These are phyloP conservation scores for Dipodomys stephensi DNA, from an alignment of 2,113 vertebrate species.

Conservation along the genomic window DNA sequence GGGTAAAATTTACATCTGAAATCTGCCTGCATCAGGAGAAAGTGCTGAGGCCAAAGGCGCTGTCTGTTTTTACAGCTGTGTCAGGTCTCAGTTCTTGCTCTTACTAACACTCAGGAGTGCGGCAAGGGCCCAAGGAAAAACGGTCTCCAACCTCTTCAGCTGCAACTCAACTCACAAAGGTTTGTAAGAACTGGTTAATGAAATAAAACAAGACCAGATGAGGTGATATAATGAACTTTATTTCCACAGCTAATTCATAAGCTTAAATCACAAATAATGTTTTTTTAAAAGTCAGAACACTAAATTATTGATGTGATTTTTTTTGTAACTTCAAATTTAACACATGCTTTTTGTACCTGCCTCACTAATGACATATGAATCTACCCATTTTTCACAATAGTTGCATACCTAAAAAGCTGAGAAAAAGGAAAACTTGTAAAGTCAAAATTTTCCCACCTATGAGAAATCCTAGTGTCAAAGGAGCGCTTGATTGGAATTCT, in stretches of 20 bases:
- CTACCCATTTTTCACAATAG: constrained; percentile 68
- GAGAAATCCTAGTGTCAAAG: constrained; percentile 19
- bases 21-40: constrained; percentile 88
- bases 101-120: constrained; percentile 87
- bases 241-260: constrained; percentile 84
- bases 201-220: constrained; percentile 88
- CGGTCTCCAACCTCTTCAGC: constrained; percentile 87
- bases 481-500: constrained; percentile 42
- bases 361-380: constrained; percentile 62
- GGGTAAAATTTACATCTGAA: constrained; percentile 90
- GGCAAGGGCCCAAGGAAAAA: constrained; percentile 88
- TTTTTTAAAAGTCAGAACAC: constrained; percentile 74
- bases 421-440: constrained; percentile 62
- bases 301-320: constrained; percentile 80
- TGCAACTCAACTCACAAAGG: constrained; percentile 87
- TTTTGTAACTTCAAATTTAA: constrained; percentile 79
- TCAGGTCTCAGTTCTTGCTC: constrained; percentile 89
- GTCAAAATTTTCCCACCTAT: constrained; percentile 35
- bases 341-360: constrained; percentile 73
- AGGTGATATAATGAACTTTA: constrained; percentile 83
- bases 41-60: constrained; percentile 88
- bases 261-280: constrained; percentile 80
- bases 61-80: constrained; percentile 93
- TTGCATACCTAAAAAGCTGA: constrained; percentile 51
- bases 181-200: constrained; percentile 88